Conservation (phyloP, 2,113 vertebrate species). For the Cebidichthys violaceus region DNA sequence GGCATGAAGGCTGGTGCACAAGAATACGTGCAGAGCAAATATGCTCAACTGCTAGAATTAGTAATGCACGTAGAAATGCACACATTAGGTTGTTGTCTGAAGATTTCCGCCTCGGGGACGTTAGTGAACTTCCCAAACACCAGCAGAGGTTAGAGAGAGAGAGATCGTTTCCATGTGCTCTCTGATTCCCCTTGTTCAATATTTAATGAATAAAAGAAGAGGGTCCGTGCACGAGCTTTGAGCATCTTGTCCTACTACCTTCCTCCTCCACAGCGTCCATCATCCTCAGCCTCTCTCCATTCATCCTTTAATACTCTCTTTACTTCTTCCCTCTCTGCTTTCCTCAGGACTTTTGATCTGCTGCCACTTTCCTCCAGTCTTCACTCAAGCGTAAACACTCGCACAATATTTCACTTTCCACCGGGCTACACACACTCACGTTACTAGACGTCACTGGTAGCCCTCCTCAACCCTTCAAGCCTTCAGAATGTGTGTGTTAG, state of each 20-base stretch:
- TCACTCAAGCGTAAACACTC: background rate
- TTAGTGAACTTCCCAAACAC: constrained; percentile 47
- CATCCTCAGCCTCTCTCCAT: background rate
- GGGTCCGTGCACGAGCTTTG: constrained; percentile 38
- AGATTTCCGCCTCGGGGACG: constrained; percentile 20
- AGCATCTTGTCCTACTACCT: constrained; percentile 17
- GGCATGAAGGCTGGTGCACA: background rate
- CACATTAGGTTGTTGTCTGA: background rate
- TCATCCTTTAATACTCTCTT: background rate
- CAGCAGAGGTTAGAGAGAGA: constrained; percentile 60
- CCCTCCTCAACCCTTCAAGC: background rate
- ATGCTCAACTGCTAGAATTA: background rate
- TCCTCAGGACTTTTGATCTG: background rate
- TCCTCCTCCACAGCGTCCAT: background rate
- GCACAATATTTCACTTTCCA: background rate
- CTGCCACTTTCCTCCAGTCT: background rate
- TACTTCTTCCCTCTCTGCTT: background rate
- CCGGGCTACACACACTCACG: too few species aligned
- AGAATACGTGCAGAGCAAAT: too few species aligned
- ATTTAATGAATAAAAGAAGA: constrained; percentile 61
- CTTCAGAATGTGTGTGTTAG: background rate
- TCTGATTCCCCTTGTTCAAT: constrained; percentile 68
- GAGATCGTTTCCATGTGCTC: constrained; percentile 49
- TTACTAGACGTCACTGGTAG: background rate
- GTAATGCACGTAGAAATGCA: background rate